Conservation (phyloP, 2,797 vertebrate genomes). For the Oreortyx pictus region DNA sequence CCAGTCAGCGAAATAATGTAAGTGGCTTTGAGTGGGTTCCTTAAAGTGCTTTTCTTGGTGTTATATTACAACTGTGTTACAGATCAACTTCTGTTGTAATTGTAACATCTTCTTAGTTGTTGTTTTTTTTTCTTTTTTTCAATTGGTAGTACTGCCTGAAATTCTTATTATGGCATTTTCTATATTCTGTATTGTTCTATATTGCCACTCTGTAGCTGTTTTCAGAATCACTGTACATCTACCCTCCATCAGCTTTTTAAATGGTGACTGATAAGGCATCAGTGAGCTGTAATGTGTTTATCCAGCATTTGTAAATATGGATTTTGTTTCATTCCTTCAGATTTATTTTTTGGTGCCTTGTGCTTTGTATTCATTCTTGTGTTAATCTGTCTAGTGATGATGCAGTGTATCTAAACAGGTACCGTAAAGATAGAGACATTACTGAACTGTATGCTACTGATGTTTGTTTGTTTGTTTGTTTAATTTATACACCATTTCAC, state of each 20-base stretch:
- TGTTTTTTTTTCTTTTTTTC: not conserved
- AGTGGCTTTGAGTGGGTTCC: not conserved
- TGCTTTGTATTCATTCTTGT: not conserved
- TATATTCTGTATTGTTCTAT: not conserved
- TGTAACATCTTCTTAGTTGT: not conserved
- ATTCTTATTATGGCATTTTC: not conserved
- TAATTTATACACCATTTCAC: accelerated
- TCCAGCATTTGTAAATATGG: not conserved
- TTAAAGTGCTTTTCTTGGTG: not conserved
- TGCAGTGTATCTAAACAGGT: not conserved
- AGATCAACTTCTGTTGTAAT: not conserved
- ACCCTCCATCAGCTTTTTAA: not conserved
- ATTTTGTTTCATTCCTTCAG: not conserved
- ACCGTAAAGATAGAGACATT: not conserved
- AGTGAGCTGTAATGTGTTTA: not conserved
- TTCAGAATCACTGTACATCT: not conserved
- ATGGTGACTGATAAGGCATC: not conserved
- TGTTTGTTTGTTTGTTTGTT: not conserved
- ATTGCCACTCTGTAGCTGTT: not conserved
- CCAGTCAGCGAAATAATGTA: not conserved
- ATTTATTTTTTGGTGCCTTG: not conserved
- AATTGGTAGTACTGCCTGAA: not conserved
- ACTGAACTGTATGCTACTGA: not conserved
- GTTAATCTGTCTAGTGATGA: not conserved
- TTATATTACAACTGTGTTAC: not conserved